These are phyloP conservation scores for Acrobasis suavella DNA, from an alignment of 2,888 invertebrate genomes.

Conservation along the genomic window DNA sequence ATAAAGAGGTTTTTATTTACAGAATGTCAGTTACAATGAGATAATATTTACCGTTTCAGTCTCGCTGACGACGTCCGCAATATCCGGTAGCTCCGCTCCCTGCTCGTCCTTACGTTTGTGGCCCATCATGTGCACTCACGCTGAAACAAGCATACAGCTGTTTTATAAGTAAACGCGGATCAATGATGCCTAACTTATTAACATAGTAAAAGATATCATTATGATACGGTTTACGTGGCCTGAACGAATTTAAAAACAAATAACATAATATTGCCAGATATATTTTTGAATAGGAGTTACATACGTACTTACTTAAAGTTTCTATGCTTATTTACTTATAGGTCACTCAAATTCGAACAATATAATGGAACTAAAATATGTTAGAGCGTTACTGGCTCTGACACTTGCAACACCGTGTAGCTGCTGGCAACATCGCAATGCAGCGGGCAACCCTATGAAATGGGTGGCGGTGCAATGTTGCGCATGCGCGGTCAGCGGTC, in stretches of 20 bases:
- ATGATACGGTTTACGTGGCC: not conserved
- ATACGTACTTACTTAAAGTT: too few species aligned
- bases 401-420: too few species aligned
- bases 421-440: too few species aligned
- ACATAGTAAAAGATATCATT: not conserved
- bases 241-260: not conserved
- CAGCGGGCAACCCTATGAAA: too few species aligned
- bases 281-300: not conserved
- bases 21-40: too few species aligned
- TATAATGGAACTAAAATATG: too few species aligned
- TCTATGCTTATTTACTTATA: too few species aligned
- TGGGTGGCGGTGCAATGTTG: too few species aligned
- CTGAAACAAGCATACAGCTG: slow-evolving; percentile 33
- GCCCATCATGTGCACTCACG: slow-evolving; percentile 42
- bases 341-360: too few species aligned
- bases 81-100: slow-evolving; percentile 52
- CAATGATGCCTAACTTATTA: not conserved
- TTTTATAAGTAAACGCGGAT: not conserved
- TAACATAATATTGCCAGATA: not conserved
- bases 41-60: slow-evolving; percentile 52
- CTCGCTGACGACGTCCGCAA: slow-evolving; percentile 51
- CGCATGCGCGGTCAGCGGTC: too few species aligned
- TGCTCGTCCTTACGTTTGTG: slow-evolving; percentile 39
- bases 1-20: too few species aligned
- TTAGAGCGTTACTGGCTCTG: too few species aligned